Evolutionary conservation across 2,113 vertebrate species (phyloP), one percentile per base, ranked within the genome.

Genomic region (Sinocyclocheilus grahami): DNA sequence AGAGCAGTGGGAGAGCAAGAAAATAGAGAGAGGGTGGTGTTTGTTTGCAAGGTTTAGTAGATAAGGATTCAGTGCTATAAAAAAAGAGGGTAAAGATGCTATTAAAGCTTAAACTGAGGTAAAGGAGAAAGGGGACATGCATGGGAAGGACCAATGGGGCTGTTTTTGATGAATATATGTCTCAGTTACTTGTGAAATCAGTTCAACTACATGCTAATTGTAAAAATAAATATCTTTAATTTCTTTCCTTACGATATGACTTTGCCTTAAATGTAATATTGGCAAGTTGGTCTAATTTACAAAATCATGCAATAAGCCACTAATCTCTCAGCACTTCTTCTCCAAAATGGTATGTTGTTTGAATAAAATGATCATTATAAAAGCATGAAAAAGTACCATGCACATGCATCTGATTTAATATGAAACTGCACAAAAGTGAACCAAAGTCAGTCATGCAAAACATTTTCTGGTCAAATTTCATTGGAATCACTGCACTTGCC

Each of bases 401-500:
- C 89, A 84, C 80, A 75, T 85, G 78, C 85, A 86, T 67, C 14
- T 20, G 30, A 62, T 71, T 46, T 67, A 67, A n/a, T 77, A 48
- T 48, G 18, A 4, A 5, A 27, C 62, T 46, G 67, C 87, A 83
- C 86, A 88, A 85, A 87, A 88, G 87, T 89, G 16, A 88, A 88
- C 77, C 86, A 88, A 85, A 90, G 80, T 89, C 87, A 91, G 1
- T 0, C 71, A 90, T 92, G 92, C 93, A 93, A 93, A 60, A 86
- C 80, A 93, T 84, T 83, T 91, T 33, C 0, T 51, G 3, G 71
- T 30, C 24, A 0, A 27, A 79, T 74, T 16, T 62, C 1, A 85
- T 2, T 33, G 11, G 16, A 78, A 58, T 78, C 16, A 86, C 91
- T 90, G 81, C 94, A 98, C 98, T 98, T 97, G 95, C 98, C 98